Base-by-base conservation (phyloP, 2,113 vertebrate species). In the Megaleporinus macrocephalus region DNA sequence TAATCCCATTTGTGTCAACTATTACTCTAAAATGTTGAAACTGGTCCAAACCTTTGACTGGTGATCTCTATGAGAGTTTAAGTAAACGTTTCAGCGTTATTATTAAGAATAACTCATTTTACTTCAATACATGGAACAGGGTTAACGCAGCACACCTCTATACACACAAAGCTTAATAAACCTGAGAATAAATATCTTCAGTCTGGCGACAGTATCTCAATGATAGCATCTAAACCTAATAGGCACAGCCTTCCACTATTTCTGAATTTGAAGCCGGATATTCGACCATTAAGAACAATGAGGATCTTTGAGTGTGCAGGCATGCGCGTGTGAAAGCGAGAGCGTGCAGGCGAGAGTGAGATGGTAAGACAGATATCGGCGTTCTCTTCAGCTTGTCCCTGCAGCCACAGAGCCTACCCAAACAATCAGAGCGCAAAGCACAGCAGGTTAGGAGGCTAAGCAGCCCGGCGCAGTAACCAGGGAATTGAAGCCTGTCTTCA, bases 381-480 rank as follows among this genome's bases (percentile, higher is more conserved):
- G 41, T 59, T 61, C 63, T 71, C 83, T 51, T 78, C 53, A 57
- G 47, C 51, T 65, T 61, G 49, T 77, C 76, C 33, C 73, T 75
- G 30, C 49, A 66, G 59, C 44, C 44, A 53, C 61, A 41, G n/a
- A 66, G 29, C 51, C 47, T 66, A 63, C 30, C 44, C 51, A 79
- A 72, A 76, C 55, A 84, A 81, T 76, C 69, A 79, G 29, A 27
- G 13, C 0, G 41, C 44, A 15, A 44, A 55, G 7, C 24, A 44
- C 71, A 29, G 57, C 26, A 41, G 69, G 62, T 41, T 20, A n/a
- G 20, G 53, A 55, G 53, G 5, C 2, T 22, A 7, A 22, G 33
- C 66, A 68, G 65, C 65, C 1, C 65, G 20, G 62, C 12, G 10
- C 4, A 9, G 41, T 44, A 44, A 44, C 10, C 10, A 14, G 14